Percentiles rank a stretch among this genome's conserved stretches.
These are phyloP conservation scores for Macrostomum lignano DNA, from an alignment of 1,140 invertebrate genomes.

Conservation along the genomic window DNA sequence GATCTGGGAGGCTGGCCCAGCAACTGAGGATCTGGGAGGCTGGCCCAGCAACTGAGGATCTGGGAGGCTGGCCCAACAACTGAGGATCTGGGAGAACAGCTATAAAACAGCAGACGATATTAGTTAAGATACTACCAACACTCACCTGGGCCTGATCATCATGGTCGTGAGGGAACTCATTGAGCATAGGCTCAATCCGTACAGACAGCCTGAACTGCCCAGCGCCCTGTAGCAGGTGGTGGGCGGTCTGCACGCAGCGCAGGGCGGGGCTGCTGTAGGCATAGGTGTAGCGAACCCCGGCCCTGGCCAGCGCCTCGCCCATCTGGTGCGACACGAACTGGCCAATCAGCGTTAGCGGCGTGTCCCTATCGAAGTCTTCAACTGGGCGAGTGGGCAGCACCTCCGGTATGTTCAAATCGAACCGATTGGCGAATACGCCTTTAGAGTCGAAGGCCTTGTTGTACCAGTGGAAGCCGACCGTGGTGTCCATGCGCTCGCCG, in stretches of 20 bases:
- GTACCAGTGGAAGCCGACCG: conserved; percentile 59
- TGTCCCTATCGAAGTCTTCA: conserved; percentile 46
- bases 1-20: too few species aligned
- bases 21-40: too few species aligned
- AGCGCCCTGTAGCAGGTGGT: conserved; percentile 31
- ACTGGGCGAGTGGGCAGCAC: conserved; percentile 32
- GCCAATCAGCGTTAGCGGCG: conserved; percentile 51
- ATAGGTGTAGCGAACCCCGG: conserved; percentile 38
- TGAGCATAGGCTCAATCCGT: too few species aligned
- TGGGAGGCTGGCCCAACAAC: too few species aligned
- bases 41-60: too few species aligned
- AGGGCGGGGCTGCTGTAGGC: conserved; percentile 56
- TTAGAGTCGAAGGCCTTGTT: conserved; percentile 51
- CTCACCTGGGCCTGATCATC: too few species aligned
- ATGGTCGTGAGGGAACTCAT: too few species aligned
- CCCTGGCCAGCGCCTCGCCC: conserved; percentile 35
- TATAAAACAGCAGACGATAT: too few species aligned
- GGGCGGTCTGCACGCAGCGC: conserved; percentile 61
- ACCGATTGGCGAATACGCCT: conserved; percentile 33
- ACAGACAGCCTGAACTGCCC: neutral
- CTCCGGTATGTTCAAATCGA: conserved; percentile 63
- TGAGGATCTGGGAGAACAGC: too few species aligned
- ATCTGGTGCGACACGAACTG: conserved; percentile 17
- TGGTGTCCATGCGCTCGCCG: conserved; percentile 63
- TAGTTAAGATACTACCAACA: too few species aligned